Conservation (phyloP, 1,140 invertebrate species). For the Megathymus violae region DNA sequence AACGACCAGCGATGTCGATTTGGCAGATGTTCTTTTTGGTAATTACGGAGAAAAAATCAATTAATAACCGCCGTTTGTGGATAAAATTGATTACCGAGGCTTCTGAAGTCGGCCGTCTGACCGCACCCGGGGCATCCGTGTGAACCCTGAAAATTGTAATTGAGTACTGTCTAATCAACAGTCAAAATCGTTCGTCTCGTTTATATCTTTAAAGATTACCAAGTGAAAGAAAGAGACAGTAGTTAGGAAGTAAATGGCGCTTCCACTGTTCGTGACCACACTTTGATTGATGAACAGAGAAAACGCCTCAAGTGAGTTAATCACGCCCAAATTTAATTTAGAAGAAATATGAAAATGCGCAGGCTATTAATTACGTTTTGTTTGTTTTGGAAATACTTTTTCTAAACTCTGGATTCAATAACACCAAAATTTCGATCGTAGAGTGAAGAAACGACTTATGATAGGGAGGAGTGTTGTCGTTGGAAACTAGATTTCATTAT, state of each 20-base stretch:
- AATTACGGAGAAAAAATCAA: conserved; percentile 77
- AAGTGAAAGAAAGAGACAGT: conserved; percentile 49
- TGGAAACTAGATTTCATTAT: conserved; percentile 34
- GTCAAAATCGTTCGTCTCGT: conserved; percentile 44
- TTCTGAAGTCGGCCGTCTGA: conserved; percentile 71
- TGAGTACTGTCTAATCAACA: conserved; percentile 68
- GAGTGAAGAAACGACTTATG: conserved; percentile 31
- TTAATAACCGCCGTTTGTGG: conserved; percentile 79
- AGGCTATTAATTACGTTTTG: conserved; percentile 74
- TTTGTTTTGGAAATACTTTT: conserved; percentile 73
- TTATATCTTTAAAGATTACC: conserved; percentile 37
- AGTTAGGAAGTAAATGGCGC: conserved; percentile 69
- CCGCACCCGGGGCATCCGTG: conserved; percentile 58
- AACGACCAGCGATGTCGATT: conserved; percentile 68
- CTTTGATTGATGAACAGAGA: conserved; percentile 82
- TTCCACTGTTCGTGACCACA: conserved; percentile 64
- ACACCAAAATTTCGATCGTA: conserved; percentile 46
- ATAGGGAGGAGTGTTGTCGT: conserved; percentile 29
- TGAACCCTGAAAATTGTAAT: conserved; percentile 76
- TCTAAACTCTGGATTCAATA: conserved; percentile 55
- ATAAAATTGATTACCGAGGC: conserved; percentile 79
- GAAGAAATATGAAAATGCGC: conserved; percentile 68
- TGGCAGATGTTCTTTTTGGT: conserved; percentile 78
- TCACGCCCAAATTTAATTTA: conserved; percentile 82
- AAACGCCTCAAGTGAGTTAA: conserved; percentile 80